Base-by-base conservation (phyloP, 2,797 vertebrate species). In the Acrossocheilus fasciatus region DNA sequence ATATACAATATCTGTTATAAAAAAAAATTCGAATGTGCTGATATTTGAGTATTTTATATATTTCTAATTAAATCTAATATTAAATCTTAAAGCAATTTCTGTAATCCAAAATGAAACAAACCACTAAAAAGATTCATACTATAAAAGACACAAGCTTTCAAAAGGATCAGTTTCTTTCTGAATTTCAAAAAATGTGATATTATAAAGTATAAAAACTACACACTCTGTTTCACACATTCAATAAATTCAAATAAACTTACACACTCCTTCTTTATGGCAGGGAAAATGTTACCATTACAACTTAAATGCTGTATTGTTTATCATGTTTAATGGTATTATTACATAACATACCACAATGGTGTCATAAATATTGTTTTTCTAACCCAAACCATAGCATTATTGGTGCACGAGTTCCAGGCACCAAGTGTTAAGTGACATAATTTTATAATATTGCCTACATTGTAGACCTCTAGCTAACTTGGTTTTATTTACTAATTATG, bases 381-480 rank as follows among this genome's bases (percentile, higher is more conserved):
- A 20, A 20, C 14, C 30, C 30, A 36, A 36, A 30, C 30, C n/a
- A 43, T n/a, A 30, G 14, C 57, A 45, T 39, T 64, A 34, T 30
- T 23, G 6, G 15, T 9, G 64, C 30, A 66, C 7, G 30, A 79
- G 23, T 78, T 62, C n/a, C n/a, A 80, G 23, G 2, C 76, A n/a
- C 30, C 10, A 8, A 39, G 30, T n/a, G 8, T 59, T 39, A 62
- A 41, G 26, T 75, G 18, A 17, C 59, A 30, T 41, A 1, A 77
- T 77, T 26, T 20, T 26, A 15, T 41, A n/a, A 84, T 52, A 6
- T 1, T 1, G 30, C 30, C 30, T 30, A n/a, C 11, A 26, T 0
- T 9, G 12, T 6, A 84, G 20, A 83, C 69, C 30, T 66, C 20
- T 68, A 54, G 30, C 20, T 54, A 83, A 47, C 41, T 77, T 52